Evolutionary conservation across 2,888 invertebrate genomes (phyloP).

Genomic region (Epistrophella euchroma): DNA sequence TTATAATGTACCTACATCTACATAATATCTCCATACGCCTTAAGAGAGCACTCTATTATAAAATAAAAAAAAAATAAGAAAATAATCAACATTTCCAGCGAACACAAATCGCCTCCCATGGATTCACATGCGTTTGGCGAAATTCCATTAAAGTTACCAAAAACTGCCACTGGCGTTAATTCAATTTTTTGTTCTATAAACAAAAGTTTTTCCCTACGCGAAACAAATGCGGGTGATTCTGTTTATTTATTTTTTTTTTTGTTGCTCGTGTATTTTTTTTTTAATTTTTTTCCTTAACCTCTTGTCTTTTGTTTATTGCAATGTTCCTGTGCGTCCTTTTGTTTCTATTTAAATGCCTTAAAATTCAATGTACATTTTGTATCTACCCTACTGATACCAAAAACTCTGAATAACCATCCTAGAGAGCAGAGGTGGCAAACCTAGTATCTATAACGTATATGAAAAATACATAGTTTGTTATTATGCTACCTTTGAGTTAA

Average conservation of each 20-base stretch:
- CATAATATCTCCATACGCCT: slow-evolving; percentile 1
- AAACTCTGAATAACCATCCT: background rate
- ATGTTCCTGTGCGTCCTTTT: slow-evolving; percentile 34
- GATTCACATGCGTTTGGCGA: slow-evolving; percentile 62
- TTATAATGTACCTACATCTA: background rate
- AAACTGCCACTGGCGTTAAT: slow-evolving; percentile 70
- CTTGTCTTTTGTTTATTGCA: slow-evolving; percentile 41
- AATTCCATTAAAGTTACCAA: slow-evolving; percentile 73
- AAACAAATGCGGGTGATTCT: slow-evolving; percentile 44
- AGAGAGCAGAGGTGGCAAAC: background rate
- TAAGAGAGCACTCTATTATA: slow-evolving; percentile 54
- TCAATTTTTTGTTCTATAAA: slow-evolving; percentile 73
- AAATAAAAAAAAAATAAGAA: slow-evolving; percentile 34
- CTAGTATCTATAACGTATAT: too few species aligned
- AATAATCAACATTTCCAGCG: slow-evolving; percentile 51
- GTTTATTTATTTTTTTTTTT: slow-evolving; percentile 3
- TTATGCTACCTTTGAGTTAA: too few species aligned
- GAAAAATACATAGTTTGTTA: too few species aligned
- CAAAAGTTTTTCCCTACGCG: slow-evolving; percentile 60
- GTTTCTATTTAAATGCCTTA: slow-evolving; percentile 46
- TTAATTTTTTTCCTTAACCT: slow-evolving; percentile 8
- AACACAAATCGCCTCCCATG: slow-evolving; percentile 62
- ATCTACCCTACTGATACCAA: slow-evolving; percentile 2
- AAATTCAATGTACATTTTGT: slow-evolving; percentile 57
- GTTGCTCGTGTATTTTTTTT: background rate